These are phyloP conservation scores for Holacanthella duospinosa DNA, from an alignment of 2,888 invertebrate genomes.

Conservation along the genomic window DNA sequence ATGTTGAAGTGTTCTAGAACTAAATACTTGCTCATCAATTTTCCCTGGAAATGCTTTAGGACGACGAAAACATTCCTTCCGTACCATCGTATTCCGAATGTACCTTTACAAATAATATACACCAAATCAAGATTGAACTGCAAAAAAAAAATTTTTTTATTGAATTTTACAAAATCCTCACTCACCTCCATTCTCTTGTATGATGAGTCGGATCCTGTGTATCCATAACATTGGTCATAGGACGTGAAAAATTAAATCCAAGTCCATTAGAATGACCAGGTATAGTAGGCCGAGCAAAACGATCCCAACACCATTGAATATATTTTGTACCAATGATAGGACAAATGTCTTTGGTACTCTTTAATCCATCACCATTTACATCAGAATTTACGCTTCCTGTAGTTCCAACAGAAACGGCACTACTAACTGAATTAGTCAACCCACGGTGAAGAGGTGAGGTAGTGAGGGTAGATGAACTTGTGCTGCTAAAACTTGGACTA, in stretches of 20 bases:
- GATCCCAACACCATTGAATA: conserved; percentile 37
- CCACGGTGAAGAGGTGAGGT: background rate
- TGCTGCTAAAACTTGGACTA: too few relatives aligned
- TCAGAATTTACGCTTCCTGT: background rate
- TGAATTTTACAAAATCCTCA: conserved; percentile 13
- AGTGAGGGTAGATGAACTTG: background rate
- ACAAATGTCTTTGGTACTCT: conserved; percentile 22
- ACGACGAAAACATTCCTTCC: conserved; percentile 44
- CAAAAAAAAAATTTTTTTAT: background rate
- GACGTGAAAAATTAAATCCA: conserved; percentile 17
- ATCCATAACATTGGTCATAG: conserved; percentile 7
- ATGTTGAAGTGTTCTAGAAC: conserved; percentile 24
- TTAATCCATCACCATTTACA: background rate
- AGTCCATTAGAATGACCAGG: conserved; percentile 17
- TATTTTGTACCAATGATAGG: conserved; percentile 34
- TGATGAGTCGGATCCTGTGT: conserved; percentile 46
- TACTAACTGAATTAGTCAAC: background rate
- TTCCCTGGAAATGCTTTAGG: conserved; percentile 47
- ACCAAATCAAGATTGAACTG: background rate
- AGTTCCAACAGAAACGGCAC: background rate
- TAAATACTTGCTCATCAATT: conserved; percentile 62
- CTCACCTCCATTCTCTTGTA: conserved; percentile 60
- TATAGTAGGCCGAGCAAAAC: conserved; percentile 19
- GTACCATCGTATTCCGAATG: conserved; percentile 57
- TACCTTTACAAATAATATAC: conserved; percentile 41